Conservation (phyloP, 92 coral and sea anemone species). For the Siderastrea siderea region DNA sequence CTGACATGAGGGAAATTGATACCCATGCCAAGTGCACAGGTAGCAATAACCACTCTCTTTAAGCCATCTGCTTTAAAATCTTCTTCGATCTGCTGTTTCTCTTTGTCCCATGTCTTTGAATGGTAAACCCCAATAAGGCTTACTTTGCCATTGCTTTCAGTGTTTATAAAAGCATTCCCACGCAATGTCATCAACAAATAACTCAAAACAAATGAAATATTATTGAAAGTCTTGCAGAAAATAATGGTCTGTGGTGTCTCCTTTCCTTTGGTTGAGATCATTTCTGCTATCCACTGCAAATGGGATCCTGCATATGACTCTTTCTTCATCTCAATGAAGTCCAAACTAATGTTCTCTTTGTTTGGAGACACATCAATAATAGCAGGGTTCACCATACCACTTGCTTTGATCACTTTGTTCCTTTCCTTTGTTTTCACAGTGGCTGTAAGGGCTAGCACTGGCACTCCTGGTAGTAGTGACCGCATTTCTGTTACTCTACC, state of each 20-base stretch:
- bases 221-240: background rate
- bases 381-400: constrained; percentile 39
- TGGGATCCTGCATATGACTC: constrained; percentile 1
- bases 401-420: constrained; percentile 32
- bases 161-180: constrained; percentile 14
- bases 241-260: constrained; percentile 43
- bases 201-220: constrained; percentile 34
- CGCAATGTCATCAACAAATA: constrained; percentile 31
- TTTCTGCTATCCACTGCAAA: constrained; percentile 61
- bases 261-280: constrained; percentile 24
- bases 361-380: constrained; percentile 48
- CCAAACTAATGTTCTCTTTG: constrained; percentile 49
- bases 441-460: constrained; percentile 56
- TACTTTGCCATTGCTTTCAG: background rate
- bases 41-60: constrained; percentile 45
- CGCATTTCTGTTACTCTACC: constrained; percentile 54
- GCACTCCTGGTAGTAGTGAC: constrained; percentile 42
- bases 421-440: constrained; percentile 49
- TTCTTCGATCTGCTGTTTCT: constrained; percentile 22
- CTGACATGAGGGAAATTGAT: too few species aligned
- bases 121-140: constrained; percentile 22
- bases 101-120: constrained; percentile 41
- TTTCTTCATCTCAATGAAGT: background rate
- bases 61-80: constrained; percentile 45
- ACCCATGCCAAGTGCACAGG: too few species aligned